Evolutionary conservation across 1,140 invertebrate species (phyloP), one percentile per base, ranked within the genome.

Genomic region (Formica exsecta): DNA sequence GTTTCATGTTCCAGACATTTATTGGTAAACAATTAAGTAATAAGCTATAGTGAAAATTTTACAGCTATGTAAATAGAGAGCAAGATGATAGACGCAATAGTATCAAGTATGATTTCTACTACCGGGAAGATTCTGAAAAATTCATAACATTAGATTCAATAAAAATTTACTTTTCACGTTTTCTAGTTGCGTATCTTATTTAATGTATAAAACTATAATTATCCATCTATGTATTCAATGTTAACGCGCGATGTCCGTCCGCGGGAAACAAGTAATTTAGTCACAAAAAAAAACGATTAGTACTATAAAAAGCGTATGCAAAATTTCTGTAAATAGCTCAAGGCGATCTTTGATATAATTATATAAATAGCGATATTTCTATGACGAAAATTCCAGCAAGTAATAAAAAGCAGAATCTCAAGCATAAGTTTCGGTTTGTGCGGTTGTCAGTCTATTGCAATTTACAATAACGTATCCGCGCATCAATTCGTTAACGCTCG

Each of bases 21-120:
- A 25, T 44, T 29, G 25, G 8, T n/a, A 29, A 88, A 88, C 71
- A 76, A 83, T 71, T 70, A 61, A 29, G 11, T 57, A 68, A 68
- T 16, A 36, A 85, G 29, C 48, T 62, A 62, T 19, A 87, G 85
- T 44, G 41, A 85, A 41, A 73, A 29, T 88, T 70, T 41, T 48
- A 62, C 54, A 25, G 11, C 68, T 59, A 16, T 38, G 16, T 68
- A 80, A 57, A 54, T 9, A 81, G 66, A 81, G 65, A 71, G 48
- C 65, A 57, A 6, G 25, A 22, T 64, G 22, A 64, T n/a, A 44
- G 22, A n/a, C 2, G 25, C 19, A 76, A 44, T 64, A 9, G 0
- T 13, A 48, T n/a, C 19, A 44, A 64, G 32, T 44, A 19, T 13
- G 13, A 48, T 48, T 29, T 13, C 16, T 65, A 77, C 62, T 9